These are phyloP conservation scores for Strix uralensis DNA, from an alignment of 2,113 vertebrate genomes.

Conservation along the genomic window DNA sequence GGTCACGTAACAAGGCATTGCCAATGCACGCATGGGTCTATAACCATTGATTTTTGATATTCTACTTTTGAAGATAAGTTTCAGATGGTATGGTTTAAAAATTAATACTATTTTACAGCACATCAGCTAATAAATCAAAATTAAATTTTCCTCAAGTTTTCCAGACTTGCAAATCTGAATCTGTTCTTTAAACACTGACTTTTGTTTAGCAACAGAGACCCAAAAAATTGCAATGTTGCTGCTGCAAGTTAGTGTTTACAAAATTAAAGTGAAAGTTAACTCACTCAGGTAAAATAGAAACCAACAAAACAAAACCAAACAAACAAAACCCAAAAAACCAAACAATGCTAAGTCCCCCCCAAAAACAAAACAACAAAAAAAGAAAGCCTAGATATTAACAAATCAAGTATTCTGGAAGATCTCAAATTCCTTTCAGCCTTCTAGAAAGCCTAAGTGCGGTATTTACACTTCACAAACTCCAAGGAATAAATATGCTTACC, in stretches of 20 bases:
- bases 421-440: not conserved
- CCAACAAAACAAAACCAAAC: not conserved
- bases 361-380: not conserved
- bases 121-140: not conserved
- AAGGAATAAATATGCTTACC: slow-evolving; percentile 70
- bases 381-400: not conserved
- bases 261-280: not conserved
- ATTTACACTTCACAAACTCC: not conserved
- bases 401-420: not conserved
- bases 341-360: no score
- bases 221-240: not conserved
- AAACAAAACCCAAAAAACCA: no score
- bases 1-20: not conserved
- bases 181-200: not conserved
- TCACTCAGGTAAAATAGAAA: not conserved
- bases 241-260: not conserved
- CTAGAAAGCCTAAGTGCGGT: accelerated
- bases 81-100: not conserved
- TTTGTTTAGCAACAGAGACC: not conserved
- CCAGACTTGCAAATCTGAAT: not conserved
- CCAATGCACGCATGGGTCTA: not conserved
- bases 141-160: not conserved
- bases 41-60: not conserved
- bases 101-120: not conserved
- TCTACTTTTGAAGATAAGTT: not conserved